Evolutionary conservation across 1,140 invertebrate species (phyloP), one percentile per base, ranked within the genome.

Genomic region (Panagrolaimus sp.): DNA sequence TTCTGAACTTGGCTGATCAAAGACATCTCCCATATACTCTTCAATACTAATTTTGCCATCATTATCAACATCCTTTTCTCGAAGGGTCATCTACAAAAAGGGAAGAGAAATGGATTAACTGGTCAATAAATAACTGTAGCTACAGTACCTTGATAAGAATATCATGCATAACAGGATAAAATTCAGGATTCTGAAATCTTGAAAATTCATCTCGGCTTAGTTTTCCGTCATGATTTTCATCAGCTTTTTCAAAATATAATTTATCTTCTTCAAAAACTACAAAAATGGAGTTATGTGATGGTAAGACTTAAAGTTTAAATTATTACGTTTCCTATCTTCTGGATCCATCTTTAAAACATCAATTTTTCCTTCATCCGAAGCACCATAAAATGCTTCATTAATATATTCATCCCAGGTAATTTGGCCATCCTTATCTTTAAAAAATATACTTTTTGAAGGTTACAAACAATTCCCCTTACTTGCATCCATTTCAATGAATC

Each of bases 361-460:
- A 21, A 81, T 74, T 17, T 76, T 73, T 15, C 76, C 58, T 69
- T 76, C 71, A 28, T 69, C 67, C 15, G 55, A 32, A 38, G 73
- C 76, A 7, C 77, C 46, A 88, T 85, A 10, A 84, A 90, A 94
- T 1, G 89, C 88, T 83, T 93, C 91, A 65, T 87, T 84, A 17
- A 94, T 77, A 83, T 96, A 92, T 86, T 97, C 94, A 21, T 87
- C 84, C 93, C 94, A 97, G 0, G 89, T 90, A 0, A 97, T 87
- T 70, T 86, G 84, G 0, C 90, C 90, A 85, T 96, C 91, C 73
- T 88, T 86, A 84, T 97, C 89, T 63, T 76, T 74, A 70, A 38
- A 43, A 17, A 46, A 17, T 73, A 75, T 76, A 14, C 75, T 65
- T 62, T 12, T 52, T 15, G 4, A 0, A 15, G 8, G 7, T 21